Conservation (phyloP, 2,797 vertebrate species). For the Epinephelus coioides region DNA sequence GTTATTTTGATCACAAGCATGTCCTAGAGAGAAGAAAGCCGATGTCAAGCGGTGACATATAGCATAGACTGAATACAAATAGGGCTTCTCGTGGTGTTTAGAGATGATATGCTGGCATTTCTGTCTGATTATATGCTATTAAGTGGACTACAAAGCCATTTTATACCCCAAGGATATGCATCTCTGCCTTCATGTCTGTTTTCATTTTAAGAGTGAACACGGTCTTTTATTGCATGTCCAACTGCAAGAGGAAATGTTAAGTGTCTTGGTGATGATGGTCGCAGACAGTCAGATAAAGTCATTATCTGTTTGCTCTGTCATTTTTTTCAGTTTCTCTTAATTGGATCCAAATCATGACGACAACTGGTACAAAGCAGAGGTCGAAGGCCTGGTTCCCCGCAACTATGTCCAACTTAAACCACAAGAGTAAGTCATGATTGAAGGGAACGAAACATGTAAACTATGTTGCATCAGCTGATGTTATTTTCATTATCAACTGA, state of each 20-base stretch:
- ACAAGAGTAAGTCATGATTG: slow-evolving; percentile 85
- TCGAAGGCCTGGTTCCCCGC: slow-evolving; percentile 90
- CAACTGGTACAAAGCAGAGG: slow-evolving; percentile 93
- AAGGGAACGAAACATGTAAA: background rate
- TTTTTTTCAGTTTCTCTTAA: background rate
- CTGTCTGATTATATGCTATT: background rate
- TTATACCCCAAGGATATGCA: no score
- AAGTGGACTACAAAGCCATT: background rate
- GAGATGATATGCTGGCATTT: background rate
- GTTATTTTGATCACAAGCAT: background rate
- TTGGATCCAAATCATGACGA: slow-evolving; percentile 88
- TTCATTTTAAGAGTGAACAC: no score
- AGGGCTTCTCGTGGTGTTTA: background rate
- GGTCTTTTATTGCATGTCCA: no score
- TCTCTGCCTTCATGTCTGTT: no score
- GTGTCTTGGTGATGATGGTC: no score
- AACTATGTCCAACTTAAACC: slow-evolving; percentile 91
- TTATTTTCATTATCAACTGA: background rate
- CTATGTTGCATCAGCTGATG: background rate
- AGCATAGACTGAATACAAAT: background rate
- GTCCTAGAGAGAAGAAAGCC: background rate
- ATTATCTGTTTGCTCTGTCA: background rate
- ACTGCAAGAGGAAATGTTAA: no score
- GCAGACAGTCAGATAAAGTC: no score
- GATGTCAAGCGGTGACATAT: background rate